Base-by-base conservation (phyloP, 2,888 invertebrate genomes). In the Gasteruption jaculator region DNA sequence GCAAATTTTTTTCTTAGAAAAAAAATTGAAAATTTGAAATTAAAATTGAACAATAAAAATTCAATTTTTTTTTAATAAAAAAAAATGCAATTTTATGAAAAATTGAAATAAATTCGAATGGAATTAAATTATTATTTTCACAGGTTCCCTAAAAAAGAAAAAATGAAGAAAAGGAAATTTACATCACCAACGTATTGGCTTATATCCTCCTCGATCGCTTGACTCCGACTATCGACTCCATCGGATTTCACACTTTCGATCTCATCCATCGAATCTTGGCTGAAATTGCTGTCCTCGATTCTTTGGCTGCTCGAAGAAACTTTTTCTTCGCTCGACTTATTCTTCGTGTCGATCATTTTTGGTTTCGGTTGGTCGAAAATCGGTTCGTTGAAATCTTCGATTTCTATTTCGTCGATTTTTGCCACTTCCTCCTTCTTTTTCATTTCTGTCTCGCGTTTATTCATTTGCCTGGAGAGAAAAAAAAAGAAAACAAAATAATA, bases 141-240 rank as follows among this genome's bases (percentile, higher is more conserved):
- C n/a, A n/a, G n/a, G n/a, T n/a, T n/a, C n/a, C n/a, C n/a, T n/a
- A n/a, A n/a, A n/a, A n/a, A n/a, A n/a, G n/a, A n/a, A n/a, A n/a
- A n/a, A n/a, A 34, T 7, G 27, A 21, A n/a, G 18, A 26, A 33
- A 11, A 18, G 8, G 30, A 2, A 15, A 43, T 52, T 55, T 41
- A 61, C 63, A 46, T 60, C 60, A 12, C 38, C 53, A 25, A 54
- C 39, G 37, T 52, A 58, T 11, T 57, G 46, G 48, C 43, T 52
- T 4, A 54, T 33, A 43, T 55, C 50, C 35, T 43, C 27, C 37
- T 54, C 49, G 30, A 51, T 46, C 36, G 43, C 20, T 54, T 48
- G 49, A 44, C 46, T 52, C 15, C 6, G 3, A 12, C 19, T 22
- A n/a, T n/a, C 33, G n/a, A n/a, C n/a, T 27, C 20, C 10, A 24